Evolutionary conservation across 1,140 invertebrate species (phyloP), one percentile per base, ranked within the genome.

Genomic region (Chrysoperla carnea): DNA sequence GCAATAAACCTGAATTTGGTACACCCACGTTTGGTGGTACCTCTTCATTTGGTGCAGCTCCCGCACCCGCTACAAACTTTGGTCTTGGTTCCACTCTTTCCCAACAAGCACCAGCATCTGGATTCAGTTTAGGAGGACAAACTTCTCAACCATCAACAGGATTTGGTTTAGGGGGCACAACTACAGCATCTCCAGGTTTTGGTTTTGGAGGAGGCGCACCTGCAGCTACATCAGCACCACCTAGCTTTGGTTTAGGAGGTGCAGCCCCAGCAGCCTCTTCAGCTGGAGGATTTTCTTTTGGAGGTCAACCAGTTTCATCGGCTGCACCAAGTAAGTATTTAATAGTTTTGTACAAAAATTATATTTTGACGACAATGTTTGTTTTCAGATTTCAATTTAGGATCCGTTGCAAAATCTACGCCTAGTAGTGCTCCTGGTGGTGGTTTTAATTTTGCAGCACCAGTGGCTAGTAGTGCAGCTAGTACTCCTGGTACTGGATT

Each of bases 131-230:
- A 23, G 17, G 17, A 23, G 17, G 17, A 23, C 17, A 23, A 23
- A 23, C 17, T 23, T 23, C 17, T 15, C 11, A 15, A 13, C 37
- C 12, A 11, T 13, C 8, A n/a, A 9, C 15, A 5, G 8, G 37
- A 5, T 38, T 9, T 9, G 9, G n/a, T n/a, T 15, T 38, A 38
- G 37, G 8, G 46, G 53, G 56, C 29, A 48, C 46, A 8, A 43
- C 52, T n/a, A 48, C 53, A 13, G 52, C 58, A 42, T 49, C 57
- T 13, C 43, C 55, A 13, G 43, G 51, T 23, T 54, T 60, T 6
- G 49, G 51, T 14, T 62, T 63, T 49, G 57, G 61, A 8, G 52
- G 55, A 14, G 44, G 53, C 4, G 38, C 55, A 6, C 52, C 58
- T 35, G 33, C 50, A 50, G 50, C 45, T 53, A 37, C 53, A 29